Conservation (phyloP, 2,113 vertebrate genomes). For the Serinus canaria region DNA sequence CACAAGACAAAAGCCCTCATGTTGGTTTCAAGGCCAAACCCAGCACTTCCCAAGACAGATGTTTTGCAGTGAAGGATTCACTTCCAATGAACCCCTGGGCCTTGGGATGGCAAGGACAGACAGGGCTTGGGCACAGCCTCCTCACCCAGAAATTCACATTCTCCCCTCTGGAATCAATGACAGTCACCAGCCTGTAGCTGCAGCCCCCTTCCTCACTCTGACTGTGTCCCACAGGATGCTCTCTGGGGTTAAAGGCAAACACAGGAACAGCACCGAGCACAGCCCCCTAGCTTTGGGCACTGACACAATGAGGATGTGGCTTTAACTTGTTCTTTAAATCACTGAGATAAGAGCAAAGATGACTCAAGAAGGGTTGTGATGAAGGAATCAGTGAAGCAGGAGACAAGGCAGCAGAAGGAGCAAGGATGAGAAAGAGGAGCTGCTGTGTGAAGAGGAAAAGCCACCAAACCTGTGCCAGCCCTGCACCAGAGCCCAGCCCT, state of each 20-base stretch:
- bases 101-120: background rate
- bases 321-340: no score
- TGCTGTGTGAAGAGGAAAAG: background rate
- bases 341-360: background rate
- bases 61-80: fast-evolving
- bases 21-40: background rate
- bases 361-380: background rate
- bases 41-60: background rate
- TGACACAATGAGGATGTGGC: fast-evolving
- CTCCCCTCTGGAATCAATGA: fast-evolving
- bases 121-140: background rate
- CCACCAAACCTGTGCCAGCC: background rate
- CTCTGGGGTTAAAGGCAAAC: background rate
- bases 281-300: background rate
- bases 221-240: background rate
- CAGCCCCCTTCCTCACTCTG: background rate
- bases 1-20: background rate
- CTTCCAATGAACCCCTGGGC: fast-evolving
- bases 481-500: background rate
- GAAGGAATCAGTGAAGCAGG: background rate
- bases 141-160: fast-evolving
- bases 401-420: background rate
- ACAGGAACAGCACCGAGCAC: background rate
- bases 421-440: background rate
- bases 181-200: no score